Evolutionary conservation across 1,140 invertebrate genomes (phyloP).

Genomic region (Lepidurus packardi): DNA sequence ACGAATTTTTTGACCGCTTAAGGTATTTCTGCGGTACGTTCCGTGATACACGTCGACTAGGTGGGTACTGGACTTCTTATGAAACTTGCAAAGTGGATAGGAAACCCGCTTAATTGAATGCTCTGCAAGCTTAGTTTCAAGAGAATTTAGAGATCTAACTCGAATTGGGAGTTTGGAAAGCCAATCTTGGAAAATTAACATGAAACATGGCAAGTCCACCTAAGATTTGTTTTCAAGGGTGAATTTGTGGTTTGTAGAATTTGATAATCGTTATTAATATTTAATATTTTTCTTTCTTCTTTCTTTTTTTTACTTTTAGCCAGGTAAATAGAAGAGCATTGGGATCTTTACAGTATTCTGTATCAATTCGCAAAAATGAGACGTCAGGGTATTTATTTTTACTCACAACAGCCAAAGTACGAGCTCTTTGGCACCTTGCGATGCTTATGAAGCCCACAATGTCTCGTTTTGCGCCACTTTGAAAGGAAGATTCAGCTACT

Average conservation of each 20-base stretch:
- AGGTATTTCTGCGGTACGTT: not conserved
- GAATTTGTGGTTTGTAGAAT: not conserved
- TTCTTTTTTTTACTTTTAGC: not conserved
- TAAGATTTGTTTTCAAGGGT: not conserved
- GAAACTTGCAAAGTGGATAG: not conserved
- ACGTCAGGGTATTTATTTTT: not conserved
- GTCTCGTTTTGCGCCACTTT: not conserved
- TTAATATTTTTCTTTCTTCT: not conserved
- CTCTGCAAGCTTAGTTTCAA: too few species aligned
- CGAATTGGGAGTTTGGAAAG: not conserved
- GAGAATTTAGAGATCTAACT: too few species aligned
- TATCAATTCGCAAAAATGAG: not conserved
- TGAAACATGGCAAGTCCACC: not conserved
- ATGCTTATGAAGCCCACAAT: not conserved
- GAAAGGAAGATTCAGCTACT: too few species aligned
- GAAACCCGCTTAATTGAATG: too few species aligned
- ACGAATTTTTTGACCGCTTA: not conserved
- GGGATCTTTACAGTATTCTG: not conserved
- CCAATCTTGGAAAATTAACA: not conserved
- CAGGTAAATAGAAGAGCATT: not conserved
- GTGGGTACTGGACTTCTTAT: not conserved
- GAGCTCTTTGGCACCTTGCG: not conserved
- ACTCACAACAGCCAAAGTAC: not conserved
- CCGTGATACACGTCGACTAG: not conserved
- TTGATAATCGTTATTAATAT: not conserved